Base-by-base conservation (phyloP, 2,888 invertebrate species). In the Athetis lepigone region DNA sequence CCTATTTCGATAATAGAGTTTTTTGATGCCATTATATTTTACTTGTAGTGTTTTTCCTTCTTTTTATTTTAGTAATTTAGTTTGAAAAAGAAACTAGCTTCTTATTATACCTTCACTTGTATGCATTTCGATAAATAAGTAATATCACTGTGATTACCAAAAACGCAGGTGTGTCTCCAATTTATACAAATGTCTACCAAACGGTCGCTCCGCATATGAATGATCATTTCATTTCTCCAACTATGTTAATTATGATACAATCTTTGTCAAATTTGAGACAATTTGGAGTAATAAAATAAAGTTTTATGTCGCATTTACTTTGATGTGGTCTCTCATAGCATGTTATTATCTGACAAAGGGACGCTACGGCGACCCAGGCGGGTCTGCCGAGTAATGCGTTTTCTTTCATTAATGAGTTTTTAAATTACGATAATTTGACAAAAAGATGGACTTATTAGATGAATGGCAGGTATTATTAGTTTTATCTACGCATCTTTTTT, bases 271-370 rank as follows among this genome's bases (percentile, higher is more conserved):
- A 94, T 93, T 93, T 88, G 85, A 92, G 90, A 88, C 92, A 93
- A 95, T 94, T 94, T 91, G 64, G 87, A 86, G 92, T 88, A 93
- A 93, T 95, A 94, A 95, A 94, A 94, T 92, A 91, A 88, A 89
- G 90, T 94, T 94, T 94, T 91, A 93, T 88, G 90, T 92, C 92
- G 89, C 94, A 94, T 94, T 94, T 93, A 94, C 87, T 91, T 90
- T 88, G 92, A 92, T 91, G 91, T 88, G 90, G 93, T 90, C 82
- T 80, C 81, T 75, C 71, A 80, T 80, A 90, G 85, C 88, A 71
- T 91, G 76, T 92, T 87, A 94, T 94, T 94, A 94, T 85, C 78
- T 71, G 73, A 83, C 85, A 83, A 89, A 88, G 80, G 83, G 79
- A 70, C 81, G 79, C 51, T 67, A 57, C 59, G 61, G 58, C 64